These are phyloP conservation scores for Eupithecia tripunctaria DNA, from an alignment of 2,888 invertebrate species.

Conservation along the genomic window DNA sequence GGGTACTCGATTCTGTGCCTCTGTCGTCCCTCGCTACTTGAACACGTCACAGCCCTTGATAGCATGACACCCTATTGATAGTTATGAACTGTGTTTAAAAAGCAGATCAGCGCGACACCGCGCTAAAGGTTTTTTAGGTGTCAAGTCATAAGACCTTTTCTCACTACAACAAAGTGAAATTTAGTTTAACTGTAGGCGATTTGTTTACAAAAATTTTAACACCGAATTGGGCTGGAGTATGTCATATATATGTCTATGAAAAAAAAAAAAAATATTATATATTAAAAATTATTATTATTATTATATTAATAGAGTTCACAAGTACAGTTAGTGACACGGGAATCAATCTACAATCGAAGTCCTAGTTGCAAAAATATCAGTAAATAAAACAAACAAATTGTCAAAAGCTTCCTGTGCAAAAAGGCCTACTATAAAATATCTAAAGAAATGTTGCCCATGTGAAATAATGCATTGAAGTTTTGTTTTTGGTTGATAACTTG, in stretches of 20 bases:
- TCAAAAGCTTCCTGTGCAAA: too few relatives aligned
- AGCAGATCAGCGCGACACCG: not conserved
- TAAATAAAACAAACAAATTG: not conserved
- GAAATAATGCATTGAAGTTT: not conserved
- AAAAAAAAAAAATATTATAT: too few relatives aligned
- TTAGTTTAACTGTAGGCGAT: not conserved
- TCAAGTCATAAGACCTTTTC: not conserved
- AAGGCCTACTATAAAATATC: too few relatives aligned
- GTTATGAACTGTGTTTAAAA: constrained; percentile 13
- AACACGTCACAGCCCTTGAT: constrained; percentile 70
- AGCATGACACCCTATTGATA: constrained; percentile 28
- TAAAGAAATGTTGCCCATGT: not conserved
- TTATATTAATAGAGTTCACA: too few relatives aligned
- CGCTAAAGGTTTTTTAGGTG: not conserved
- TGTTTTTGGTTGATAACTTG: not conserved
- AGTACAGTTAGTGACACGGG: too few relatives aligned
- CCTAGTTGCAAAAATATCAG: too few relatives aligned
- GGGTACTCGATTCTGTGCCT: constrained; percentile 44
- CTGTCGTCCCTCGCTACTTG: constrained; percentile 65
- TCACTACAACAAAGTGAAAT: not conserved
- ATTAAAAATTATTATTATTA: too few relatives aligned
- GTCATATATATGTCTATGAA: too few relatives aligned
- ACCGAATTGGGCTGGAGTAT: not conserved
- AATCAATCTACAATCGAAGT: too few relatives aligned
- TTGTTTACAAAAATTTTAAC: not conserved